Conservation (phyloP, 2,797 vertebrate species). For the Babyrousa celebensis region DNA sequence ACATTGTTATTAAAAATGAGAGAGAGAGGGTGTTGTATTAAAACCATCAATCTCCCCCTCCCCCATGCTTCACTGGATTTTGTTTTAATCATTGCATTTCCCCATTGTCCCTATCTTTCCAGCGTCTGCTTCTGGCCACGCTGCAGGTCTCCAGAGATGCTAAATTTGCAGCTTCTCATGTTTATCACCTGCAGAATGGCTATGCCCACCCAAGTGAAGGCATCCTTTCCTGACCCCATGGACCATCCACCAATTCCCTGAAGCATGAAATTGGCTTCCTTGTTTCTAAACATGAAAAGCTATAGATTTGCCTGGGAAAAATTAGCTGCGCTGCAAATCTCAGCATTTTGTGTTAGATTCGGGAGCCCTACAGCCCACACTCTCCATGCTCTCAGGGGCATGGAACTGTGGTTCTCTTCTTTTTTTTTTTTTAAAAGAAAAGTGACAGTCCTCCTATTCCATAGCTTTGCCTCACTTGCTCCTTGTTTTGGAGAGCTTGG, state of each 20-base stretch:
- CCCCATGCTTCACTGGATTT: neutral
- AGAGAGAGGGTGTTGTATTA: conserved; percentile 76
- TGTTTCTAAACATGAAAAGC: conserved; percentile 18
- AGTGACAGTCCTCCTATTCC: neutral
- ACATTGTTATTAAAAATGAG: conserved; percentile 87
- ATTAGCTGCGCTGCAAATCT: neutral
- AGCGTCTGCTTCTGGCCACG: neutral
- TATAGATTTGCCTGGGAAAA: neutral
- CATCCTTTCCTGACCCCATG: neutral
- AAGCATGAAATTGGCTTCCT: conserved; percentile 59
- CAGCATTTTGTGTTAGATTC: neutral
- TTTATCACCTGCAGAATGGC: neutral
- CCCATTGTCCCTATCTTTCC: accelerated
- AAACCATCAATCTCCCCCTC: conserved; percentile 81
- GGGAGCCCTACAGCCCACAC: accelerated
- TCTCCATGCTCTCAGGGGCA: neutral
- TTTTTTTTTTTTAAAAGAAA: neutral
- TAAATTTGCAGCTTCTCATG: neutral
- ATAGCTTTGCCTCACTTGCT: neutral
- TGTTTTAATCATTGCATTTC: neutral
- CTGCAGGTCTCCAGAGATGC: accelerated
- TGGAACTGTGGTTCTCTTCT: neutral
- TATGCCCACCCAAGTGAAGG: neutral
- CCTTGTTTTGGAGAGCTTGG: neutral
- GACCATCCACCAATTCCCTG: neutral